Evolutionary conservation across 2,888 invertebrate genomes (phyloP).

Genomic region (Synergus umbraculus): DNA sequence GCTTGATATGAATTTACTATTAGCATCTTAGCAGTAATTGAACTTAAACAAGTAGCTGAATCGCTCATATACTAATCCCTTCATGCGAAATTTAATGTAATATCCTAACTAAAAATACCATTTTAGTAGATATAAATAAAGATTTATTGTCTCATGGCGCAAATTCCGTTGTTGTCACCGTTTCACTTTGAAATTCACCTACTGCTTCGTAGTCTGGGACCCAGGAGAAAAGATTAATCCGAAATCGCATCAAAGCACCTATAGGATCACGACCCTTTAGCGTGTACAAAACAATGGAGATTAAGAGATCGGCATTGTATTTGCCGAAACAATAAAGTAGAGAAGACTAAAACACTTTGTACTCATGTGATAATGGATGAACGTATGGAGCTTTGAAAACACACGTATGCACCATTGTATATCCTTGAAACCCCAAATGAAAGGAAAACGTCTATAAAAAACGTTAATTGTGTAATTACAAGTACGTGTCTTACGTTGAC

Average conservation of each 20-base stretch:
- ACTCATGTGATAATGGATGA: slow-evolving; percentile 59
- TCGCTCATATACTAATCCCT: background rate
- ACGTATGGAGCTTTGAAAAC: slow-evolving; percentile 50
- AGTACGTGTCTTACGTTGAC: background rate
- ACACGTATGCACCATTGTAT: slow-evolving; percentile 47
- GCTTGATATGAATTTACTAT: slow-evolving; percentile 23
- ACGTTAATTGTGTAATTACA: slow-evolving; percentile 23
- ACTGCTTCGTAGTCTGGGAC: slow-evolving; percentile 1
- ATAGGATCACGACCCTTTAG: slow-evolving; percentile 48
- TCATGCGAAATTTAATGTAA: background rate
- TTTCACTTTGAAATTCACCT: background rate
- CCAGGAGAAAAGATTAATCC: slow-evolving; percentile 46
- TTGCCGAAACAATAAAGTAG: slow-evolving; percentile 58
- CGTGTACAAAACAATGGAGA: slow-evolving; percentile 43
- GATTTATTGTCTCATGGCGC: background rate
- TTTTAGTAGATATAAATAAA: background rate
- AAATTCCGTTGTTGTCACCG: background rate
- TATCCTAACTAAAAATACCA: background rate
- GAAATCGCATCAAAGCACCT: slow-evolving; percentile 52
- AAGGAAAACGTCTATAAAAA: background rate
- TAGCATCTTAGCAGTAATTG: slow-evolving; percentile 31
- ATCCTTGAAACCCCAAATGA: background rate
- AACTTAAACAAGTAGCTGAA: slow-evolving; percentile 22
- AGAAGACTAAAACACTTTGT: slow-evolving; percentile 47
- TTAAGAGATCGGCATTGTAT: slow-evolving; percentile 58